Evolutionary conservation across 1,140 invertebrate genomes (phyloP), one percentile per base, ranked within the genome.

Genomic region (Leptonema lineaticorne): DNA sequence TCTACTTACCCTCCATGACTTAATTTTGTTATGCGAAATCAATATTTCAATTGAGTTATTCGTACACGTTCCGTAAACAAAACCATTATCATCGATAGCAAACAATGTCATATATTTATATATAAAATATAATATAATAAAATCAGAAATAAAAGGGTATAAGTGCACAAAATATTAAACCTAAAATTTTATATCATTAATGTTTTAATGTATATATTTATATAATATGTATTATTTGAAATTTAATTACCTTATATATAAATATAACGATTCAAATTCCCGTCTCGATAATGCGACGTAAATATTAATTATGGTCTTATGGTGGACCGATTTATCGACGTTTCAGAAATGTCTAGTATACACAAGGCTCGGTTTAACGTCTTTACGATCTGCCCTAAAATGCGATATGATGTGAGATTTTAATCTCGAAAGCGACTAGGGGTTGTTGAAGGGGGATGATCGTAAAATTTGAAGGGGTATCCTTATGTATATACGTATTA

Each of bases 351-450:
- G n/a, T n/a, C n/a, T 20, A 48, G 18, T 18, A 41, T 11, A 48
- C 16, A 48, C 46, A 20, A 8, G 41, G 41, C 7, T 64, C 28
- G 28, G 45, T 48, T 64, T 27, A 37, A 22, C 11, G 20, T 16
- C 27, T 64, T 64, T 64, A 64, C 62, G 62, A 64, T 7, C 62
- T 18, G 29, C 22, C 62, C 62, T 64, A 64, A 64, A 64, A 64
- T 64, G 29, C 62, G 62, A 64, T 64, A 64, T 50, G 62, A 64
- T 64, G 62, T 64, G 62, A 64, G 62, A 64, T 64, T 64, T 64
- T 64, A 64, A 64, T 64, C 62, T 64, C 45, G 62, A 50, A 41
- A 11, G 58, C 29, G 29, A 8, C 37, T n/a, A 50, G n/a, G 18
- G 62, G 22, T 41, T 46, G 27, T 4, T 16, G 41, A n/a, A 16